phyloP scores from a whole-genome alignment of 2,888 invertebrate species.

The Selenia dentaria region DNA sequence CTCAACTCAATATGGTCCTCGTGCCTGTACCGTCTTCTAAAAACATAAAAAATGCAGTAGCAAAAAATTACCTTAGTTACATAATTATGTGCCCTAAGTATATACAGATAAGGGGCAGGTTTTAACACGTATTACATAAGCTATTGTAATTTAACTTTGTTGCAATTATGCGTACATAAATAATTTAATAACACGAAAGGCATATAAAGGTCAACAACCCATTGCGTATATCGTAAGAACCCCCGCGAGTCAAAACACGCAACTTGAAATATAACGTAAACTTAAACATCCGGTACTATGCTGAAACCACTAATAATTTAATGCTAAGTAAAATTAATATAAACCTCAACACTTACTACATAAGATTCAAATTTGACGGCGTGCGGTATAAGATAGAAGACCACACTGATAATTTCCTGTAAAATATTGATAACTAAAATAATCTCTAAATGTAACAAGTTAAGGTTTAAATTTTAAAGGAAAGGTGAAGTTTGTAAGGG shows the following conservation, averaged over 20 bases:
- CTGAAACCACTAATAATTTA: slow-evolving; percentile 12
- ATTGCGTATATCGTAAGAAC: slow-evolving; percentile 1
- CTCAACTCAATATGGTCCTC: no score
- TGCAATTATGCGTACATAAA: no score
- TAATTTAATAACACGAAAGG: no score
- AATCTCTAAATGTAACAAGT: background rate
- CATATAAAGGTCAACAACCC: slow-evolving; percentile 8
- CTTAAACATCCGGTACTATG: slow-evolving; percentile 14
- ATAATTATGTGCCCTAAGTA: no score
- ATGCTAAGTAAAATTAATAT: background rate
- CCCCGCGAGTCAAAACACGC: slow-evolving; percentile 9
- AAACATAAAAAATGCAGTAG: no score
- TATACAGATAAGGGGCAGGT: no score
- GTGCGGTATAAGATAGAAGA: background rate
- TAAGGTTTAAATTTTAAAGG: background rate
- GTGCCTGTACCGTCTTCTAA: no score
- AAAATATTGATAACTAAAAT: background rate
- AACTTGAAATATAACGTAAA: slow-evolving; percentile 10
- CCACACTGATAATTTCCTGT: background rate
- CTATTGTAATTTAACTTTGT: no score
- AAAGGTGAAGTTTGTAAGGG: background rate
- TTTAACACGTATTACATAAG: no score
- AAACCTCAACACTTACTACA: background rate
- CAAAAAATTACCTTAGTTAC: no score
- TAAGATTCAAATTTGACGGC: background rate